Evolutionary conservation across 2,113 vertebrate genomes (phyloP).

Genomic region (Puntigrus tetrazona): DNA sequence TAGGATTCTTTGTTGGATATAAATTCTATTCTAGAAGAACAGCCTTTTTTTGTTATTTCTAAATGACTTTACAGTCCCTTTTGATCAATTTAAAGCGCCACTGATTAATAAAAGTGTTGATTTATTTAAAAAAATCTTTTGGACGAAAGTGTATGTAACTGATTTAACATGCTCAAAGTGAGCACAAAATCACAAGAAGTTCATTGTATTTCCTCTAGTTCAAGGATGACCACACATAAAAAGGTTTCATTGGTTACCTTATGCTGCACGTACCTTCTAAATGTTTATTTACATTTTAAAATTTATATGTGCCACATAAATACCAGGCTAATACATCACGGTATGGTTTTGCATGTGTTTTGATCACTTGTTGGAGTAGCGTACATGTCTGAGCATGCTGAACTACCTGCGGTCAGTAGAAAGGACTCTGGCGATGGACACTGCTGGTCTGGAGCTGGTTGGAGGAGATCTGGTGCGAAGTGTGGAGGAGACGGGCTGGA

Average conservation of each 20-base stretch:
- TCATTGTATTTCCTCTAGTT: background rate
- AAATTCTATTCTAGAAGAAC: background rate
- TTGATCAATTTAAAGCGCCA: background rate
- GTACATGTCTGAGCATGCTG: constrained; percentile 70
- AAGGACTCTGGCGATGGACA: constrained; percentile 73
- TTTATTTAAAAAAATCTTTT: background rate
- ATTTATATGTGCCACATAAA: background rate
- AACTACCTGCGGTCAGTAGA: constrained; percentile 80
- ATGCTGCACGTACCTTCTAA: too few relatives aligned
- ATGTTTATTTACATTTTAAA: background rate
- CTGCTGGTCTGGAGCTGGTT: constrained; percentile 62
- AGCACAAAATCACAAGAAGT: background rate
- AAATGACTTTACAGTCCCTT: background rate
- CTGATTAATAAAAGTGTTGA: background rate
- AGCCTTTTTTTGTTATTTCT: background rate
- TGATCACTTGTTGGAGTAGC: too few relatives aligned
- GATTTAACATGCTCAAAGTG: background rate
- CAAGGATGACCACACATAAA: background rate
- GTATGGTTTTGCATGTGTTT: background rate
- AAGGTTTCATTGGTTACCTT: background rate
- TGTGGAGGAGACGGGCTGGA: constrained; percentile 66
- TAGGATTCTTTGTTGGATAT: background rate
- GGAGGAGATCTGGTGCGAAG: constrained; percentile 57
- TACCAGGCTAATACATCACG: background rate
- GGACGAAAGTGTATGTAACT: background rate